Base-by-base conservation (phyloP, 2,888 invertebrate genomes). In the Drosophila ustulata region DNA sequence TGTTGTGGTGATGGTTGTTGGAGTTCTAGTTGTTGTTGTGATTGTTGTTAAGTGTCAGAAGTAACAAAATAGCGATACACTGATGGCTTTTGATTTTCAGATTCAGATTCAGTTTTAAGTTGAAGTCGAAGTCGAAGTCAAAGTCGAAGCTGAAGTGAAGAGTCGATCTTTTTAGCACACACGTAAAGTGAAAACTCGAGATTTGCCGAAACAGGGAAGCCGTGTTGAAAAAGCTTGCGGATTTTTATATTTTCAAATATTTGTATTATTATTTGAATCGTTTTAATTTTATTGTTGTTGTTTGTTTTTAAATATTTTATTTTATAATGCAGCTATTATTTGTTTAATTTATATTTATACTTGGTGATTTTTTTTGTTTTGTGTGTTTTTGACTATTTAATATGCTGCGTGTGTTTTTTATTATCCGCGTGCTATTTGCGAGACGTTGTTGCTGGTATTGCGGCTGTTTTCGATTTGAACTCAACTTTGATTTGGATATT, bases 401-500 rank as follows among this genome's bases (percentile, higher is more conserved):
- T 75, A 73, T 76, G 72, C 71, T 77, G 72, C 67, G 71, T 78
- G 76, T 73, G 61, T 80, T 78, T 74, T 72, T 87, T 73, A 80
- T 82, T 85, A 80, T 86, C 83, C 87, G 87, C 88, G 88, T 86
- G 84, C 78, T 83, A 68, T 80, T 84, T 85, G 81, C 78, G 83
- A 82, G 79, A 85, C 90, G 90, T 89, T 90, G 90, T 90, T 90
- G 90, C 90, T 90, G 82, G 85, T 89, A 82, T 90, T 90, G 89
- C 90, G 88, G 90, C 89, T 89, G 90, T 88, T 88, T 90, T 90
- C 90, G 90, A 90, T 90, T 90, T 90, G 90, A 90, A 90, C 90
- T 89, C 85, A 89, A 90, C 90, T 90, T 90, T 90, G 90, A 90
- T 90, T 90, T 87, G 88, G 88, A 84, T 87, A 87, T 87, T 87